Conservation (phyloP, 2,888 invertebrate genomes). For the Tubulanus polymorphus region DNA sequence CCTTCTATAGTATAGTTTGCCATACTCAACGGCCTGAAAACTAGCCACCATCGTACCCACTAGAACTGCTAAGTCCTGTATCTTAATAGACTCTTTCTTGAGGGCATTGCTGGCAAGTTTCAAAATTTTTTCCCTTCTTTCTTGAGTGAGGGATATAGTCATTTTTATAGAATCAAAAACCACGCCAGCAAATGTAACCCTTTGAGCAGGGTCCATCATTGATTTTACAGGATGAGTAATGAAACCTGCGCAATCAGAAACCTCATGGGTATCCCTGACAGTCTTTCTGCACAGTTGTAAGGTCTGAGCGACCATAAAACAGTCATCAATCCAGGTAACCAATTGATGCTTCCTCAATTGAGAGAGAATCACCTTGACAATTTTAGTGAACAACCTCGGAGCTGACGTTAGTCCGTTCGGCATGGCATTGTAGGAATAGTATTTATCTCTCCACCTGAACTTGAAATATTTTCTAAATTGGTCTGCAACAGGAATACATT, state of each 20-base stretch:
- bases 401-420: constrained; percentile 12
- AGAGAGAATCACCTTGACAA: constrained; percentile 15
- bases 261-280: not conserved
- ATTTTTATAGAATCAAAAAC: constrained; percentile 5
- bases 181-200: constrained; percentile 1
- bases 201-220: constrained; percentile 1
- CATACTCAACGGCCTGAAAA: constrained; percentile 7
- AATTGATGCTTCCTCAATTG: constrained; percentile 11
- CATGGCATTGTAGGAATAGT: constrained; percentile 13
- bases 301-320: not conserved
- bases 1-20: constrained; percentile 1
- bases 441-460: constrained; percentile 11
- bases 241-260: not conserved
- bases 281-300: not conserved
- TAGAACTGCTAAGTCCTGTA: not conserved
- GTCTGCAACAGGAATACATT: constrained; percentile 12
- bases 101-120: too few relatives aligned
- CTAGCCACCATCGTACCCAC: constrained; percentile 6
- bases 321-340: constrained; percentile 13
- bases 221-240: constrained; percentile 8
- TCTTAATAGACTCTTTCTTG: not conserved
- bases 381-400: constrained; percentile 17
- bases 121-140: constrained; percentile 1
- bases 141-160: constrained; percentile 1
- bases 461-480: constrained; percentile 13